Percentiles rank a stretch among this genome's conserved stretches.
These are phyloP conservation scores for Onychomys arenicola DNA, from an alignment of 2,797 vertebrate species.

Conservation along the genomic window DNA sequence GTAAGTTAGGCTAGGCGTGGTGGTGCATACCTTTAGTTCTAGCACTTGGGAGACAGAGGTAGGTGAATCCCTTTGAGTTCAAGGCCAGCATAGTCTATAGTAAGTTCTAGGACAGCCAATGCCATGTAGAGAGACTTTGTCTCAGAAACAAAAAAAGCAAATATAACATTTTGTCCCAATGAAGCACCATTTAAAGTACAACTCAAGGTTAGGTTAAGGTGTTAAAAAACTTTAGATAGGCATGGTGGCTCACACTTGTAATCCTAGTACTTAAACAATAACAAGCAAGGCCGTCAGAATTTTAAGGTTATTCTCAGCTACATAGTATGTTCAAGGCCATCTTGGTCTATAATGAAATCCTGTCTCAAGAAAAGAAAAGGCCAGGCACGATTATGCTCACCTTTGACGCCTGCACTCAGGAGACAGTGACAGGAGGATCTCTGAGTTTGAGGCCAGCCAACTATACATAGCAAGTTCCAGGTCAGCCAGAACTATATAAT, in stretches of 20 bases:
- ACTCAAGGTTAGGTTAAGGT: constrained; percentile 25
- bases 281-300: background rate
- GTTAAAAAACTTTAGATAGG: constrained; percentile 36
- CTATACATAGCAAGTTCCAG: background rate
- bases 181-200: constrained; percentile 33
- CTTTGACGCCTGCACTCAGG: background rate
- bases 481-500: background rate
- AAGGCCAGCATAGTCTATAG: background rate
- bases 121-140: background rate
- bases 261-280: background rate
- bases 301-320: background rate
- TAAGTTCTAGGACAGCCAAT: background rate
- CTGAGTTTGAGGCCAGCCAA: background rate
- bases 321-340: background rate
- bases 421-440: background rate
- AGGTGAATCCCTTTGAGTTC: background rate
- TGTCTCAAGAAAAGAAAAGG: background rate
- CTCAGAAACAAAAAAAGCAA: background rate
- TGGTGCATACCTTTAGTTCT: background rate
- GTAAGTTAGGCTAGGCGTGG: background rate
- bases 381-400: background rate
- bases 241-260: background rate
- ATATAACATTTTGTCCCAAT: constrained; percentile 16
- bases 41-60: background rate
- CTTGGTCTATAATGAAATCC: background rate